Evolutionary conservation across 1,140 invertebrate genomes (phyloP).

Genomic region (Heliconius nattereri): DNA sequence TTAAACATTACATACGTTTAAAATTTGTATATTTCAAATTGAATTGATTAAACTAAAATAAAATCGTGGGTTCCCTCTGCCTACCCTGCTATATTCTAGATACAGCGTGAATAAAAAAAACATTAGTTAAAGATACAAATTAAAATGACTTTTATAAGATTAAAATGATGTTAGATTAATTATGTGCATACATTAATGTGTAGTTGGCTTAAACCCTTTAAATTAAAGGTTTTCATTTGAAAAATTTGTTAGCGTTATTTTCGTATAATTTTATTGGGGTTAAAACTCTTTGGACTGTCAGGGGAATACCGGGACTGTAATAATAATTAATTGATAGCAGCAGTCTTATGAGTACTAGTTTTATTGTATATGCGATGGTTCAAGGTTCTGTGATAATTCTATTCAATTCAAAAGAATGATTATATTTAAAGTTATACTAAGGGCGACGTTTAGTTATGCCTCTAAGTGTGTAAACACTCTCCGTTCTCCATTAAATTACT

Average conservation of each 20-base stretch:
- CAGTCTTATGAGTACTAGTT: not conserved
- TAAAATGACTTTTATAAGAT: not conserved
- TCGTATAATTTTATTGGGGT: slow-evolving; percentile 25
- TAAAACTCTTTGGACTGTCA: slow-evolving; percentile 4
- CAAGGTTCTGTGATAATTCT: not conserved
- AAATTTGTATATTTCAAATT: too few species aligned
- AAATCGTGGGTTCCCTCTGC: not conserved
- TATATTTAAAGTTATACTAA: too few species aligned
- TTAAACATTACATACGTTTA: too few species aligned
- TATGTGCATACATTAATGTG: slow-evolving; percentile 11
- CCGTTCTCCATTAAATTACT: too few species aligned
- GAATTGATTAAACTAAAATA: too few species aligned
- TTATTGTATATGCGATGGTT: not conserved
- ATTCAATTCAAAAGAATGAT: too few species aligned
- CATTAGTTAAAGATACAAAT: not conserved
- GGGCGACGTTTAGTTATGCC: too few species aligned
- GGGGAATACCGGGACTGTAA: not conserved
- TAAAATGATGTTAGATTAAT: slow-evolving; percentile 9
- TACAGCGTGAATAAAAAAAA: not conserved
- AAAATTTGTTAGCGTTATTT: slow-evolving; percentile 8
- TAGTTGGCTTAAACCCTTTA: slow-evolving; percentile 8
- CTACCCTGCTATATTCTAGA: not conserved
- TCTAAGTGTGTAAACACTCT: too few species aligned
- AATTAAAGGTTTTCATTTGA: slow-evolving; percentile 22
- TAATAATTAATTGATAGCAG: not conserved